These are phyloP conservation scores for Lithobius niger DNA, from an alignment of 1,140 invertebrate species.

Conservation along the genomic window DNA sequence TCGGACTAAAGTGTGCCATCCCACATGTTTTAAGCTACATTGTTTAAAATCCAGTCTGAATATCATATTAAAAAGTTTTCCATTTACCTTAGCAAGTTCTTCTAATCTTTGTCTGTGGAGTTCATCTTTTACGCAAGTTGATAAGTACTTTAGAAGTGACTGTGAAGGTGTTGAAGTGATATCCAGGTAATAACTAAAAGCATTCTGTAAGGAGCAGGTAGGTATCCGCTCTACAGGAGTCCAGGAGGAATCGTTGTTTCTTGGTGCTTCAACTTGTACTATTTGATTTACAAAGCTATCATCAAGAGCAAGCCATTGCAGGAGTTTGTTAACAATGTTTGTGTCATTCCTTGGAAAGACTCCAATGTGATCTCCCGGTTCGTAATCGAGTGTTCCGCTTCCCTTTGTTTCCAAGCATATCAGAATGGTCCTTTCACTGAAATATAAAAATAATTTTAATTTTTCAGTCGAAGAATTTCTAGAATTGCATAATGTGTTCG, in stretches of 20 bases:
- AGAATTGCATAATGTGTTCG: too few relatives aligned
- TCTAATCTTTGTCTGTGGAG: constrained; percentile 59
- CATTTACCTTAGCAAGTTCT: constrained; percentile 58
- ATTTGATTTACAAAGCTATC: constrained; percentile 24
- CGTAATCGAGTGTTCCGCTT: constrained; percentile 24
- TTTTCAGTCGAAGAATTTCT: too few relatives aligned
- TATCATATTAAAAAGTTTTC: background rate
- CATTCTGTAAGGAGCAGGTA: constrained; percentile 52
- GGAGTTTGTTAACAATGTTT: constrained; percentile 26
- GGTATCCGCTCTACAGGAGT: constrained; percentile 51
- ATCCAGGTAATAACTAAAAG: constrained; percentile 75
- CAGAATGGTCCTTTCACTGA: constrained; percentile 27
- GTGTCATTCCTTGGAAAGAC: constrained; percentile 50
- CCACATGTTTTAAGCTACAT: background rate
- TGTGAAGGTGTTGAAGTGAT: constrained; percentile 83
- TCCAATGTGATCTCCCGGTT: constrained; percentile 83
- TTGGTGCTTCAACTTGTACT: constrained; percentile 25
- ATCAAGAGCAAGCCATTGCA: constrained; percentile 25
- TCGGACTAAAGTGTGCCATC: background rate
- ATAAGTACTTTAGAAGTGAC: constrained; percentile 66
- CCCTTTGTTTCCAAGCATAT: constrained; percentile 25
- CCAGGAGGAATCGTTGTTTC: constrained; percentile 22
- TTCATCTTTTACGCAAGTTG: constrained; percentile 59
- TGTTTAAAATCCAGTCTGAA: background rate
- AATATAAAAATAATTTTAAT: too few relatives aligned